A percentile compares a stretch with the other conserved stretches of the same genome.
Conservation (phyloP, 1,140 invertebrate genomes). For the Lasioglossum baleicum region DNA sequence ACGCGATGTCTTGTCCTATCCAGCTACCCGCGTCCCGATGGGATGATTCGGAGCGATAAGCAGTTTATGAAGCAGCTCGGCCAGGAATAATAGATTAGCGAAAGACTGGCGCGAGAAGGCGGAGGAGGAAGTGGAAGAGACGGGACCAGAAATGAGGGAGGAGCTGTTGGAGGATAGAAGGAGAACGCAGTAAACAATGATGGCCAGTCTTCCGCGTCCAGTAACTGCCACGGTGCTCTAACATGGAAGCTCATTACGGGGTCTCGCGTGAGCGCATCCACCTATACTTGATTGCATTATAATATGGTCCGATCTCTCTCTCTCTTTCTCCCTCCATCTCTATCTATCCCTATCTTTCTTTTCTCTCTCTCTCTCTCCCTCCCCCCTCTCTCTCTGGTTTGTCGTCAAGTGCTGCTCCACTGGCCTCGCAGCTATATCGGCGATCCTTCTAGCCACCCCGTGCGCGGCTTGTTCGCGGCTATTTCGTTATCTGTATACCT, state of each 20-base stretch:
- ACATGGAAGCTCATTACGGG: constrained; percentile 77
- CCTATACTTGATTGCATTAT: constrained; percentile 76
- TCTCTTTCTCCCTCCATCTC: too few species aligned
- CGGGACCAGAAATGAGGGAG: constrained; percentile 11
- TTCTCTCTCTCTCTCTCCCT: neutral
- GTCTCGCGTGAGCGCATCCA: constrained; percentile 73
- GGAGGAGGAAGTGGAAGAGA: constrained; percentile 4
- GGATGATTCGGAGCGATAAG: constrained; percentile 75
- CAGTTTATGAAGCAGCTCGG: constrained; percentile 74
- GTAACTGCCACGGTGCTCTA: constrained; percentile 64
- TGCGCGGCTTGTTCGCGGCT: neutral
- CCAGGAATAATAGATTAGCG: constrained; percentile 76
- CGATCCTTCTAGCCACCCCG: neutral
- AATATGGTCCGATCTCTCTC: constrained; percentile 65
- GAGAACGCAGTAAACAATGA: constrained; percentile 72
- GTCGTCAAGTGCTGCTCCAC: constrained; percentile 37
- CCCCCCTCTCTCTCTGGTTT: constrained; percentile 47
- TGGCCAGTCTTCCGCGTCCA: constrained; percentile 65
- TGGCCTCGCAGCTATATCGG: neutral
- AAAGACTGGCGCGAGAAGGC: constrained; percentile 29
- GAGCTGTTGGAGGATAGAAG: neutral
- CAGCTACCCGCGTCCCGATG: constrained; percentile 62
- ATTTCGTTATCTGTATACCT: neutral
- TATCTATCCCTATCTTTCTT: too few species aligned
- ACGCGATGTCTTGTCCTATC: constrained; percentile 71